phyloP scores from a whole-genome alignment of 2,888 invertebrate species.

The Lepidochitona cinerea region DNA sequence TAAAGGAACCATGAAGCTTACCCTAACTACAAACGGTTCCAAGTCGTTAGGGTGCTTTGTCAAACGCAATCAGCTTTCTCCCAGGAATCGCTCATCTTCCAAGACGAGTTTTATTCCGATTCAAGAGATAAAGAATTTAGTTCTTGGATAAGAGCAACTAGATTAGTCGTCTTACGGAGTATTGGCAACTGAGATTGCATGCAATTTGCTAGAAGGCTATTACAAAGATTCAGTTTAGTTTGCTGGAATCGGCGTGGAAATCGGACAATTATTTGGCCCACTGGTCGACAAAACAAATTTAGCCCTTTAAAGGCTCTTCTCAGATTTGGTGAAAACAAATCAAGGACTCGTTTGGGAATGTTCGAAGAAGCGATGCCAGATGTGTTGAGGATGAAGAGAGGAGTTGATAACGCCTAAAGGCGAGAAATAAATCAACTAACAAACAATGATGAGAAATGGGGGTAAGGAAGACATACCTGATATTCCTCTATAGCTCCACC shows the following conservation, averaged over 20 bases:
- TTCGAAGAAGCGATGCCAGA: not conserved
- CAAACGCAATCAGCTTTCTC: too few relatives aligned
- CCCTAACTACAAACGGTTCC: too few relatives aligned
- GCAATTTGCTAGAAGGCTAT: not conserved
- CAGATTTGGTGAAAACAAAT: not conserved
- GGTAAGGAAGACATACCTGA: not conserved
- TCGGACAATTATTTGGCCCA: not conserved
- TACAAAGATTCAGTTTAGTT: not conserved
- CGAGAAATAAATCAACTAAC: too few relatives aligned
- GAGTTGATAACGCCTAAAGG: too few relatives aligned
- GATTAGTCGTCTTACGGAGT: not conserved
- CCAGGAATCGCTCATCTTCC: not conserved
- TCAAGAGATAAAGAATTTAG: not conserved
- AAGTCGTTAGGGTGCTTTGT: too few relatives aligned
- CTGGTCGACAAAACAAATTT: not conserved
- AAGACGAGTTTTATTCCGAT: not conserved
- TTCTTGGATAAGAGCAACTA: not conserved
- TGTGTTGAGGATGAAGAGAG: too few relatives aligned
- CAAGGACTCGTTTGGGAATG: not conserved
- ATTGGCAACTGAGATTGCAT: not conserved
- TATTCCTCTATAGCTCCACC: conserved; percentile 1
- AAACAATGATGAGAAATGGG: not conserved
- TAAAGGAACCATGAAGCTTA: too few relatives aligned
- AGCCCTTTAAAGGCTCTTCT: not conserved
- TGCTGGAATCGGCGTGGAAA: not conserved